These are phyloP conservation scores for Cyclargus thomasi DNA, from an alignment of 1,140 invertebrate species.

Conservation along the genomic window DNA sequence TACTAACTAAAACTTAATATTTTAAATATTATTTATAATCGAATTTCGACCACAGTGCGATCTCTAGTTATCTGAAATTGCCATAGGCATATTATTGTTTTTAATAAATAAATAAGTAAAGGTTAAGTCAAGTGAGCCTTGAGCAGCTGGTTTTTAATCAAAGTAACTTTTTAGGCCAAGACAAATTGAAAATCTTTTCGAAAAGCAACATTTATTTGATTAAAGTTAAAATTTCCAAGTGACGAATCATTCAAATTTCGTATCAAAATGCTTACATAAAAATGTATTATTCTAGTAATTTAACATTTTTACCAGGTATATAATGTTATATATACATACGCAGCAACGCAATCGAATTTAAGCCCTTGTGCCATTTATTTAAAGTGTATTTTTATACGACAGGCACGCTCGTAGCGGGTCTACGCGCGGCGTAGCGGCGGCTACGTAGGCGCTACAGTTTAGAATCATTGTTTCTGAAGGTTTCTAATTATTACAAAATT, in stretches of 20 bases:
- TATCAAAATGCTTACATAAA: neutral
- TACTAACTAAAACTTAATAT: too few species aligned
- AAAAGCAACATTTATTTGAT: too few species aligned
- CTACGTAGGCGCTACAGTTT: neutral
- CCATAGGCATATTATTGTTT: too few species aligned
- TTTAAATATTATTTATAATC: too few species aligned
- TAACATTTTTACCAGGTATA: neutral
- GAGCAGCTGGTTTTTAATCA: too few species aligned
- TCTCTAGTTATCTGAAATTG: too few species aligned
- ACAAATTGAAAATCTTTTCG: too few species aligned
- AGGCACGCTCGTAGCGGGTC: neutral
- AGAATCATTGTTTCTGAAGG: neutral
- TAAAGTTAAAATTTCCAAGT: too few species aligned
- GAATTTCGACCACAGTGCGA: too few species aligned
- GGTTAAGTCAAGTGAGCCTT: too few species aligned
- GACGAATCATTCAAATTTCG: neutral
- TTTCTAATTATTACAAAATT: neutral
- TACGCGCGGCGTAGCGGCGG: neutral
- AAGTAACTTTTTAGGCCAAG: too few species aligned
- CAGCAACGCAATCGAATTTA: neutral
- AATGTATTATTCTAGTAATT: neutral
- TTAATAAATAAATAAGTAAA: too few species aligned
- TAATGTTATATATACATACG: neutral
- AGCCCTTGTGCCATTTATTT: slow-evolving; percentile 13
- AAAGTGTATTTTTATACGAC: neutral